Percentiles rank a stretch among this genome's conserved stretches.
These are phyloP conservation scores for Drosophila anomelani DNA, from an alignment of 2,888 invertebrate genomes.

Conservation along the genomic window DNA sequence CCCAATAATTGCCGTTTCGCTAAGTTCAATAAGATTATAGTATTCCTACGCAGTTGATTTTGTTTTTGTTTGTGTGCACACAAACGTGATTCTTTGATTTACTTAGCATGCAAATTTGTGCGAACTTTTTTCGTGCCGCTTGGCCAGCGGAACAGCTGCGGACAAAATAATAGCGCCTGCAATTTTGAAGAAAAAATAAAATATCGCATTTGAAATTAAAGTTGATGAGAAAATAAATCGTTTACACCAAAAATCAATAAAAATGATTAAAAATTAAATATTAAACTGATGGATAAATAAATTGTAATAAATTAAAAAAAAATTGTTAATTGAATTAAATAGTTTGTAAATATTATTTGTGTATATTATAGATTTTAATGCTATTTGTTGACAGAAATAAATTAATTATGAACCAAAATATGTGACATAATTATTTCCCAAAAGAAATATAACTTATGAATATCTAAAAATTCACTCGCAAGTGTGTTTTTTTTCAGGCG, in stretches of 20 bases:
- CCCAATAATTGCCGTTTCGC: slow-evolving; percentile 52
- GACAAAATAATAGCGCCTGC: not conserved
- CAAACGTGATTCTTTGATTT: slow-evolving; percentile 25
- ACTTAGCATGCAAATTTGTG: slow-evolving; percentile 63
- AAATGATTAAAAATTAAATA: too few species aligned
- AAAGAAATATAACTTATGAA: not conserved
- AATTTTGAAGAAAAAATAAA: not conserved
- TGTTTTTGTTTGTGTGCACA: slow-evolving; percentile 23
- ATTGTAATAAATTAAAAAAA: not conserved
- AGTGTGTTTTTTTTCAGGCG: slow-evolving; percentile 15
- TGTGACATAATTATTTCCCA: not conserved
- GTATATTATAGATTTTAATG: not conserved
- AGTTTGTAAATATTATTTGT: not conserved
- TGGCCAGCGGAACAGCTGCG: slow-evolving; percentile 11
- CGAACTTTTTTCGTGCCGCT: slow-evolving; percentile 16
- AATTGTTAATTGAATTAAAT: not conserved
- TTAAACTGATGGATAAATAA: too few species aligned
- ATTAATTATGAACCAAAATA: not conserved
- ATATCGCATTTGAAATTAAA: not conserved
- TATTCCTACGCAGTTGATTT: slow-evolving; percentile 44
- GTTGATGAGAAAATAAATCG: too few species aligned
- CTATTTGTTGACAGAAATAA: not conserved
- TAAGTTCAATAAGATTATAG: slow-evolving; percentile 46
- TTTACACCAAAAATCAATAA: too few species aligned
- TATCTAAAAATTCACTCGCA: slow-evolving; percentile 1